phyloP scores from a whole-genome alignment of 2,113 vertebrate species.

The Austrofundulus limnaeus region DNA sequence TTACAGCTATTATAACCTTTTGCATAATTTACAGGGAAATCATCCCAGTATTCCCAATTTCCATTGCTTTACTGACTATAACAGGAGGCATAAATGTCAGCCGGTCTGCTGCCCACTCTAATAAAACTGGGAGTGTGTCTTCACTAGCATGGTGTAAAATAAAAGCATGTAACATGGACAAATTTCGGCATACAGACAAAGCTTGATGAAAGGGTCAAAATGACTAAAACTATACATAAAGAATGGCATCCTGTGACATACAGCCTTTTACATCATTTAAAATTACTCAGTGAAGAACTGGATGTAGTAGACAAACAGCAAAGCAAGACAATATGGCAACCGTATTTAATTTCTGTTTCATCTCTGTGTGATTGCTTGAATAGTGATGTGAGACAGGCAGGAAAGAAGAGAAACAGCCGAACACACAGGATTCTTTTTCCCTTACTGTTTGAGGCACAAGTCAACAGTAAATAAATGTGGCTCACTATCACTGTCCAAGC shows the following conservation, averaged over 20 bases:
- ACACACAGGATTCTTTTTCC: neutral
- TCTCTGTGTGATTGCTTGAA: constrained; percentile 38
- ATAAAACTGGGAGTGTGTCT: constrained; percentile 12
- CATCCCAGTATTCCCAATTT: constrained; percentile 49
- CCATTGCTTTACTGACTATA: constrained; percentile 23
- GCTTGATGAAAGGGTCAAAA: constrained; percentile 41
- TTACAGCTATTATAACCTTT: constrained; percentile 40
- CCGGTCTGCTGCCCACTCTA: constrained; percentile 19
- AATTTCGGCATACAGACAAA: constrained; percentile 29
- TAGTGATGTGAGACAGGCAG: constrained; percentile 3
- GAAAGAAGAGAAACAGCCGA: neutral
- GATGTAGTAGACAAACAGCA: constrained; percentile 28
- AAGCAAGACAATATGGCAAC: constrained; percentile 36
- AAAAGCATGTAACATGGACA: constrained; percentile 37
- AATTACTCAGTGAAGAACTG: constrained; percentile 14
- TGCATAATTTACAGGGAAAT: constrained; percentile 54
- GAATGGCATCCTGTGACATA: neutral
- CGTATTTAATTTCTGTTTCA: constrained; percentile 17
- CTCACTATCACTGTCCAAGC: constrained; percentile 36
- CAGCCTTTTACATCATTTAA: constrained; percentile 9
- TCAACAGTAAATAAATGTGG: neutral
- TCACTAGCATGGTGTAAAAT: constrained; percentile 36
- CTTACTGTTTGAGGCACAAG: neutral
- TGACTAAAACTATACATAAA: constrained; percentile 30
- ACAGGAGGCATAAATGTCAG: constrained; percentile 1